Evolutionary conservation across 1,140 invertebrate species (phyloP).

Genomic region (Luehdorfia chinensis): DNA sequence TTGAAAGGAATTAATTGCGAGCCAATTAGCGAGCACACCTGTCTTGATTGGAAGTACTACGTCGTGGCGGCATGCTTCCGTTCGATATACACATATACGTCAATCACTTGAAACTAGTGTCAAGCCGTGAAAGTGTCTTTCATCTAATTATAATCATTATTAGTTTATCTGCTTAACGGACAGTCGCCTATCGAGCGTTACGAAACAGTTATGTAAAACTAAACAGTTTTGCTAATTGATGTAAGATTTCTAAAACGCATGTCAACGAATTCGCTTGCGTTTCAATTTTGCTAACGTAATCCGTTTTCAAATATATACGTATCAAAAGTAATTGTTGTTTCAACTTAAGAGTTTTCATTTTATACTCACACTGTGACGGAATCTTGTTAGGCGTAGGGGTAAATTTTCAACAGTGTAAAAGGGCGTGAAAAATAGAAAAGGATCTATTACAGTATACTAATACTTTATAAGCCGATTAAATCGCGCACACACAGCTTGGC

Average conservation of each 20-base stretch:
- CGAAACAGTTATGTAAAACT: background rate
- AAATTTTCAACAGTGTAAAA: background rate
- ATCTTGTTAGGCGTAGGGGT: too few species aligned
- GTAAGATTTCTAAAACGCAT: background rate
- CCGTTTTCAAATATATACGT: background rate
- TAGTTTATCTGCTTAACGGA: background rate
- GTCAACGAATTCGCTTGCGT: background rate
- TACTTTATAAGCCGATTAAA: slow-evolving; percentile 3
- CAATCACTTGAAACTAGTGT: background rate
- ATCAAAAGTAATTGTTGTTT: too few species aligned
- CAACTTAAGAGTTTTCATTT: background rate
- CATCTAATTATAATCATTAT: background rate
- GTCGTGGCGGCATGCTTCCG: background rate
- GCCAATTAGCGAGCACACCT: slow-evolving; percentile 8
- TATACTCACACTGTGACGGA: too few species aligned
- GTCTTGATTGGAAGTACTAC: background rate
- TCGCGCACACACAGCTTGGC: background rate
- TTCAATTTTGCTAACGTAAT: background rate
- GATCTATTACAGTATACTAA: too few species aligned
- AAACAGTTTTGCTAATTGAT: background rate
- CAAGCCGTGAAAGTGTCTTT: slow-evolving; percentile 2
- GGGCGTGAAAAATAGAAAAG: background rate
- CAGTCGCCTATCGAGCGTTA: background rate
- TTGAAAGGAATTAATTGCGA: background rate
- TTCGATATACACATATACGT: background rate